Conservation (phyloP, 2,797 vertebrate genomes). For the Sternotherus odoratus region DNA sequence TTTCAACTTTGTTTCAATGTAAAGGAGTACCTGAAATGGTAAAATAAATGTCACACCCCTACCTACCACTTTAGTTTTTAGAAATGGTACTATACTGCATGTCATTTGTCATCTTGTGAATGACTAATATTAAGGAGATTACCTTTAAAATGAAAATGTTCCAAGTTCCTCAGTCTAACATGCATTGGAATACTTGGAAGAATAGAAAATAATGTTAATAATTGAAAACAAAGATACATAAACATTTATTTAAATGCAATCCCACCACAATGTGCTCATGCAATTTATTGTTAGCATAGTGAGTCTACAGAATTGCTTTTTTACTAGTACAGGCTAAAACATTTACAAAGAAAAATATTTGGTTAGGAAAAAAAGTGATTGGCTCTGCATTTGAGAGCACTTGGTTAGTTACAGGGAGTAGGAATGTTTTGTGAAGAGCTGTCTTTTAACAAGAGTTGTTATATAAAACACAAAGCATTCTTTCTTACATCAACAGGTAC, state of each 20-base stretch:
- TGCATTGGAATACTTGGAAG: background rate
- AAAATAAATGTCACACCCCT: background rate
- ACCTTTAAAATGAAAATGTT: background rate
- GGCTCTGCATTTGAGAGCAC: background rate
- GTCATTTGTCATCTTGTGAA: background rate
- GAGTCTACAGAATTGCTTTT: background rate
- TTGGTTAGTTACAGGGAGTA: background rate
- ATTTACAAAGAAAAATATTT: background rate
- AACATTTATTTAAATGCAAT: background rate
- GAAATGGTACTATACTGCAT: background rate
- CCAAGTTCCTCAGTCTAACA: background rate
- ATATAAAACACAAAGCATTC: background rate
- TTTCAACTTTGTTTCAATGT: background rate
- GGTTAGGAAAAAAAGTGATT: background rate
- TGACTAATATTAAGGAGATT: background rate
- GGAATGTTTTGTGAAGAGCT: background rate
- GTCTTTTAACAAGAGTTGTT: conserved; percentile 3
- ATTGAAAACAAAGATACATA: background rate
- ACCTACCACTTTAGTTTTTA: background rate
- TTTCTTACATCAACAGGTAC: background rate
- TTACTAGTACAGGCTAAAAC: background rate
- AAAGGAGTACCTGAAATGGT: background rate
- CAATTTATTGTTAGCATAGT: background rate
- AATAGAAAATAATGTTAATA: background rate
- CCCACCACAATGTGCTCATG: background rate